Conservation (phyloP, 2,113 vertebrate genomes). For the Microcebus lehilahytsara region DNA sequence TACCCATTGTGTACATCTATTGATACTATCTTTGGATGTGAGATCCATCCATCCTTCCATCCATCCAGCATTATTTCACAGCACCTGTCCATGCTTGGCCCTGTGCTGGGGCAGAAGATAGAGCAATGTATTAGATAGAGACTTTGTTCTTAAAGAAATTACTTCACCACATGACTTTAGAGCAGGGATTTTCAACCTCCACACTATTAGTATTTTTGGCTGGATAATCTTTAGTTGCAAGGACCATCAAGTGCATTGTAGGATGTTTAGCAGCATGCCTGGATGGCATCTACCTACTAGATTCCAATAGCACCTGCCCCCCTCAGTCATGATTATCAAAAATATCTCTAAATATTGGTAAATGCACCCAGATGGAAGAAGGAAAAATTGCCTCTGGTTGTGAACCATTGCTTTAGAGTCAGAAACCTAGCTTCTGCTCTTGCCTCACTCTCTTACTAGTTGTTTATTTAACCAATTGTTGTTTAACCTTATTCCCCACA, state of each 20-base stretch:
- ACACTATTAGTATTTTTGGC: neutral
- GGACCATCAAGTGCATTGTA: neutral
- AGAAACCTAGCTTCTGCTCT: neutral
- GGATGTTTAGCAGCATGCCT: neutral
- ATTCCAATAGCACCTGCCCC: neutral
- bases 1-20: neutral
- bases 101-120: neutral
- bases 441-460: neutral
- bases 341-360: neutral
- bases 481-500: neutral
- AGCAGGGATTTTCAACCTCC: neutral
- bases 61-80: neutral
- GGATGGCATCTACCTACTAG: neutral
- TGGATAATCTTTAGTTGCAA: neutral
- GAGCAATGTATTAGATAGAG: neutral
- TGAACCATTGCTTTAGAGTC: neutral
- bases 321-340: neutral
- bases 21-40: neutral
- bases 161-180: neutral
- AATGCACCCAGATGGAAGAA: neutral
- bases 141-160: conserved; percentile 28
- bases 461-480: neutral
- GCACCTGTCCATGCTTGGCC: neutral
- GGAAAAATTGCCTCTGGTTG: neutral
- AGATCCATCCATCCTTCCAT: neutral